Evolutionary conservation across 2,888 invertebrate genomes (phyloP), one percentile per base, ranked within the genome.

Genomic region (Ormyrus thymus): DNA sequence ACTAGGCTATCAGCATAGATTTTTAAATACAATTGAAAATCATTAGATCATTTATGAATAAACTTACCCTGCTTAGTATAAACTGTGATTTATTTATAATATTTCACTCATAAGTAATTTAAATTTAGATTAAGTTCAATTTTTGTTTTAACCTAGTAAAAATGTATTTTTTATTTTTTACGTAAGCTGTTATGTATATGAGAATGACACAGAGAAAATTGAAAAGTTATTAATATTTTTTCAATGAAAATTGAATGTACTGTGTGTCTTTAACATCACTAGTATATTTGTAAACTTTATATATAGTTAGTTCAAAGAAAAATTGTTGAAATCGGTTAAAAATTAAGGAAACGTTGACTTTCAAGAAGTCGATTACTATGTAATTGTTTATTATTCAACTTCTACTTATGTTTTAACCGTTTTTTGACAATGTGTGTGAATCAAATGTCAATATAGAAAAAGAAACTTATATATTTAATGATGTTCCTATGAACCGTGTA

Each of bases 401-500:
- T 45, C 2, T 29, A 29, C 45, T 72, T 45, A 29, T 11, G 15
- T 77, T 71, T 71, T 69, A 76, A 62, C 55, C 50, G n/a, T 76
- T 59, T 29, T 55, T 55, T 70, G 13, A 71, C 45, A 71, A 58
- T 66, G 51, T 71, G 51, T 64, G 51, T 59, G 59, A 65, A 77
- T 77, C 43, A 76, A 76, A 71, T 71, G 59, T 71, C 65, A 77
- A 77, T 77, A 71, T 71, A 70, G 64, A 51, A 29, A 65, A 69
- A 78, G 15, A 68, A 72, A 55, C 50, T 74, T 66, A 68, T 66
- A 73, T 70, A 74, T 79, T 78, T 74, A 79, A 70, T 70, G 56
- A 73, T 78, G 74, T 79, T 74, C 70, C 74, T 56, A 74, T 46
- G 68, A 74, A 79, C 53, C 70, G 62, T 74, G 74, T 74, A 74